Evolutionary conservation across 2,888 invertebrate species (phyloP), one percentile per base, ranked within the genome.

Genomic region (Drosophila infuscata): DNA sequence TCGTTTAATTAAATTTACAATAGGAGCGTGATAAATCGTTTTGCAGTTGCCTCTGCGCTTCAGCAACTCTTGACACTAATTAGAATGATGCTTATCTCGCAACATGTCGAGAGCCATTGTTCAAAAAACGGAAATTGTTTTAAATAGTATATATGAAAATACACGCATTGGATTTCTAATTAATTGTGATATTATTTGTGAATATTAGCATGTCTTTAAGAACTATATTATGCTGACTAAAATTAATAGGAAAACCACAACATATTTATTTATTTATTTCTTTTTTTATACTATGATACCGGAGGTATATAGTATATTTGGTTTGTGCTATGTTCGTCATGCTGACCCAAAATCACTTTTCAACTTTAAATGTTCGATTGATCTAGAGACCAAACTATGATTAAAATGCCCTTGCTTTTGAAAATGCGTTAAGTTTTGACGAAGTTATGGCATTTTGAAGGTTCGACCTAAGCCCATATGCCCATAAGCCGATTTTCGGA

Each of bases 61-160:
- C 60, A 79, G 68, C 53, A 64, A 59, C 54, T 71, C 56, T 74
- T 56, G 64, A 63, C 77, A 76, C 63, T 82, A 84, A 84, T 88
- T 88, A 60, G 71, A 61, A 35, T 57, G 69, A 65, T 76, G 65
- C 61, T 41, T 74, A 84, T 85, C 76, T 67, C 7, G 11, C 17
- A 33, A 66, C 53, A 67, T 60, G 48, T 66, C 58, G 15, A 66
- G 51, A 54, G n/a, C 54, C 48, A 88, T 90, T 84, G 79, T 89
- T 67, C 8, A 7, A 52, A 58, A 20, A 88, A 58, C 83, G 83
- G 80, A 89, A 84, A 71, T 41, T 41, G 30, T 52, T 70, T 60
- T 46, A 43, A 64, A 60, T 52, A 46, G 25, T 15, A 25, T 8
- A 20, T 32, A 54, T 43, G 52, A 3, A 15, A 15, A 25, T 46